Evolutionary conservation across 2,797 vertebrate genomes (phyloP).

Genomic region (Merluccius polli): DNA sequence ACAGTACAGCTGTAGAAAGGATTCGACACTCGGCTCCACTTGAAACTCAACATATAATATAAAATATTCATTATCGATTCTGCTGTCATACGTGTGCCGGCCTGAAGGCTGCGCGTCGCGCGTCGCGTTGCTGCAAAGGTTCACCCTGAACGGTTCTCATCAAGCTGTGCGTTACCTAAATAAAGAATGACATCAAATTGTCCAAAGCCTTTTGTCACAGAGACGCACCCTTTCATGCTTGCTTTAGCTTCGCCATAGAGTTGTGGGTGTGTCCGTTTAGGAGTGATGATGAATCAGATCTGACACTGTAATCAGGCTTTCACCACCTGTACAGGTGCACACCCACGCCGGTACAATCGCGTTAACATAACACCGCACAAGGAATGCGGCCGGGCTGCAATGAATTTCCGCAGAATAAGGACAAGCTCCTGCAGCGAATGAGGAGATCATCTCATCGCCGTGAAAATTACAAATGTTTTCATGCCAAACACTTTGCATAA

Average conservation of each 20-base stretch:
- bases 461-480: neutral
- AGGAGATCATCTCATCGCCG: neutral
- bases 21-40: neutral
- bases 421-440: neutral
- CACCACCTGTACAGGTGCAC: slow-evolving; percentile 48
- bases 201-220: slow-evolving; percentile 30
- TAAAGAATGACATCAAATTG: slow-evolving; percentile 22
- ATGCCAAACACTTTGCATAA: neutral
- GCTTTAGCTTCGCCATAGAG: slow-evolving; percentile 33
- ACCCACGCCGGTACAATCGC: slow-evolving; percentile 27
- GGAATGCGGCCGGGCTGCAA: slow-evolving; percentile 36
- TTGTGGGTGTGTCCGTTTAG: slow-evolving; percentile 48
- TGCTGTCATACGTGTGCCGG: neutral
- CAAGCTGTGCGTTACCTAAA: neutral
- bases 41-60: neutral
- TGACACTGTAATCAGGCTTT: slow-evolving; percentile 39
- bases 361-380: neutral
- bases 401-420: slow-evolving; percentile 8
- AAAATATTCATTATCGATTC: too few relatives aligned
- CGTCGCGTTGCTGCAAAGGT: neutral
- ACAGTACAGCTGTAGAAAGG: neutral
- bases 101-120: neutral
- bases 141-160: neutral
- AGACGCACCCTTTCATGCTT: slow-evolving; percentile 47
- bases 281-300: slow-evolving; percentile 34